These are phyloP conservation scores for Heliconius ismenius DNA, from an alignment of 2,888 invertebrate genomes.

Conservation along the genomic window DNA sequence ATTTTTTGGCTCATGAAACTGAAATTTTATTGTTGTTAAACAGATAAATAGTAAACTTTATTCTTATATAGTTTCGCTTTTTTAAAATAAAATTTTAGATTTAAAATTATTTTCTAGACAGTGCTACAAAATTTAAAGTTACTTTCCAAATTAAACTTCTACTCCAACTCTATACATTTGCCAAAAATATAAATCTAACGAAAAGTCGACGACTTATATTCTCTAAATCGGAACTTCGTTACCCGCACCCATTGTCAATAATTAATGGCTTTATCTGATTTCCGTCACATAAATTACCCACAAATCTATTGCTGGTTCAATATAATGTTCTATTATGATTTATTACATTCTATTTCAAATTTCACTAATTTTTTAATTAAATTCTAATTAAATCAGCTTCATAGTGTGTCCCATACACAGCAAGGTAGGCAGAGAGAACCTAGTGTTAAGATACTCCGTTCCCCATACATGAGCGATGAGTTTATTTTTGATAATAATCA, in stretches of 20 bases:
- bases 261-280: constrained; percentile 62
- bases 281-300: constrained; percentile 67
- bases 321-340: constrained; percentile 62
- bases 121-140: too few species aligned
- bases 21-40: too few species aligned
- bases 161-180: constrained; percentile 6
- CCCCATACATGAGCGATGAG: too few species aligned
- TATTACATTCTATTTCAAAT: constrained; percentile 45
- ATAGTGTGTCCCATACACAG: not conserved
- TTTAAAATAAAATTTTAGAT: not conserved
- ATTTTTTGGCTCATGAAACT: too few species aligned
- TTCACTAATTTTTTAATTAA: not conserved
- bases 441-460: not conserved
- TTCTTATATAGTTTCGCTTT: not conserved
- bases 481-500: not conserved
- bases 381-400: not conserved
- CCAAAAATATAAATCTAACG: constrained; percentile 1
- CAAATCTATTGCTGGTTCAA: constrained; percentile 57
- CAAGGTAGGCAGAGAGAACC: not conserved
- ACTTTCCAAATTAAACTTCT: not conserved
- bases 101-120: too few species aligned
- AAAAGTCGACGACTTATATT: constrained; percentile 17
- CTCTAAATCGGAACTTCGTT: constrained; percentile 36
- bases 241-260: constrained; percentile 35
- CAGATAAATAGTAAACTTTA: too few species aligned